Conservation (phyloP, 2,888 invertebrate genomes). For the Therioaphis trifolii region DNA sequence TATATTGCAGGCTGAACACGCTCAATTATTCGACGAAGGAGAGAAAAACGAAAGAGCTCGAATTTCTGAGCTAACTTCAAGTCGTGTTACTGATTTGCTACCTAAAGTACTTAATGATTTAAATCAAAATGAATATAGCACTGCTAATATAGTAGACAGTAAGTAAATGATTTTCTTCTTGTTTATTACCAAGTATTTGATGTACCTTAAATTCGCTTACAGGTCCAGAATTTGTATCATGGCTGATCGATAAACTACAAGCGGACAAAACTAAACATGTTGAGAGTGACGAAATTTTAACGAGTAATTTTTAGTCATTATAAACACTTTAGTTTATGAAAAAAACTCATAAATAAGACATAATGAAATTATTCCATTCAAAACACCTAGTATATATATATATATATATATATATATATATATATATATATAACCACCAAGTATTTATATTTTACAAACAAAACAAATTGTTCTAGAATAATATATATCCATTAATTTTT, state of each 20-base stretch:
- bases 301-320: slow-evolving; percentile 32
- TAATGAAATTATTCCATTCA: too few species aligned
- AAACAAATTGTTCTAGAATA: too few species aligned
- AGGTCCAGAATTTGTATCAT: slow-evolving; percentile 36
- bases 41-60: slow-evolving; percentile 7
- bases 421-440: too few species aligned
- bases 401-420: too few species aligned
- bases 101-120: slow-evolving; percentile 32
- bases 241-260: slow-evolving; percentile 28
- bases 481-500: too few species aligned
- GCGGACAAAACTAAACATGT: neutral
- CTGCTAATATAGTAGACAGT: neutral
- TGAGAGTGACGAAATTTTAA: slow-evolving; percentile 27
- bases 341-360: too few species aligned
- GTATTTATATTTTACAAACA: too few species aligned
- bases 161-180: neutral
- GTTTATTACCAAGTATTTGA: neutral
- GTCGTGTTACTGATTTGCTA: slow-evolving; percentile 25
- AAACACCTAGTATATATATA: too few species aligned
- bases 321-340: too few species aligned
- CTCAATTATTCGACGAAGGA: slow-evolving; percentile 10
- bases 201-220: neutral
- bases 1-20: slow-evolving; percentile 23
- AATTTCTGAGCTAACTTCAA: neutral
- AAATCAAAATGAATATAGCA: neutral